Evolutionary conservation across 2,888 invertebrate species (phyloP), one percentile per base, ranked within the genome.

Genomic region (Diogma glabrata): DNA sequence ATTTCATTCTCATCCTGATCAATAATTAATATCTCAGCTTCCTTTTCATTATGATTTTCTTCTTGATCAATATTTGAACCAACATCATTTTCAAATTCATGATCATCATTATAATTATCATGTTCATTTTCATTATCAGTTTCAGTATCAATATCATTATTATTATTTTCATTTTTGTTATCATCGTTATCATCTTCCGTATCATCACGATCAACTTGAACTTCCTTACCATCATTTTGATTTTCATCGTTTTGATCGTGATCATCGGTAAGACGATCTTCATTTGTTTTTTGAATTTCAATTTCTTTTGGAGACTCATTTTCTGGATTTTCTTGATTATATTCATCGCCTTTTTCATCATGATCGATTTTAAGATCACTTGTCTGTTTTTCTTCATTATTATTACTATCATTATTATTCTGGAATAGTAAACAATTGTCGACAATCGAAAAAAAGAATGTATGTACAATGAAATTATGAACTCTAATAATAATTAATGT

Each of bases 341-440:
- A 26, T 28, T 51, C 51, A 14, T 51, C 20, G 20, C 3, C 40
- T 17, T 19, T 12, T 40, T 19, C 40, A 38, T n/a, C 33, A 24
- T 50, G 8, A 12, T 40, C 19, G 14, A 3, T 4, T 17, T 50
- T 19, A 45, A 16, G 16, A 50, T 43, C 19, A 26, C 7, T 22
- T 7, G 14, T 6, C 9, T 22, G 22, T 43, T 43, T 23, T 22
- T 12, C 20, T 38, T 38, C 38, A 38, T 38, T 43, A 14, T 56
- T 55, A 51, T 57, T 63, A 61, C 57, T 65, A 62, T 61, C 61
- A 62, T 64, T 60, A 63, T 62, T 64, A 62, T 64, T 69, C 69
- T 69, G 69, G 61, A 69, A 68, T 55, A 69, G 69, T 66, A 69
- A 69, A 69, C 67, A 69, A 68, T 69, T 68, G 69, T 67, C 69